Base-by-base conservation (phyloP, 2,888 invertebrate species). In the Exocentrus adspersus region DNA sequence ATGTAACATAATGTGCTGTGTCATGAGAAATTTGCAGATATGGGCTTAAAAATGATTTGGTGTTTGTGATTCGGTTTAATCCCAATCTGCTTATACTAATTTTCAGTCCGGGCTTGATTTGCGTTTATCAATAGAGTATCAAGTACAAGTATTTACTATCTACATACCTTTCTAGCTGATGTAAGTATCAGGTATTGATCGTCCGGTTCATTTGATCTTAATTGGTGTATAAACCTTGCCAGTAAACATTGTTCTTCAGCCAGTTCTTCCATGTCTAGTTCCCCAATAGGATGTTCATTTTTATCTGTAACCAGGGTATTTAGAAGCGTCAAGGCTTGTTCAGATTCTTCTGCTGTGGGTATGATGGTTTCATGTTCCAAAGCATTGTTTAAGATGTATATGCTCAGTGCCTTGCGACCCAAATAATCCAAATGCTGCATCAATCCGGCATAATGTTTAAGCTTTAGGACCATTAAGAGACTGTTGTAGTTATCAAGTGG, bases 401-500 rank as follows among this genome's bases (percentile, higher is more conserved):
- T 89, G 9, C 96, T 94, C 71, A 98, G 87, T 63, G 91, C 88
- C 78, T 94, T 92, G 60, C 97, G 85, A 0, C 96, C 95, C 2
- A 89, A 88, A 77, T 93, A 94, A 83, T 97, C 97, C 78, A 98
- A 90, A 79, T 93, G 92, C 45, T 91, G 89, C 78, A 78, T 78
- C 32, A 76, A 62, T 14, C 77, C 92, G 5, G 92, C 90, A 79
- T 94, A 99, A 84, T 96, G 91, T 75, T 92, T 90, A 68, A 99
- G 84, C 76, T 93, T 89, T 60, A 97, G 87, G 12, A 99, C 89
- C 0, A 92, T 93, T 46, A 98, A 85, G 10, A 97, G 89, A 81
- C 97, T 93, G 81, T 94, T 95, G 84, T 98, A 98, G 77, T 93
- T 93, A 80, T 98, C 97, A 1, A 98, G 89, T 0, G 98, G 98